These are phyloP conservation scores for Tarsius wallacei DNA, from an alignment of 2,797 vertebrate genomes.

Conservation along the genomic window DNA sequence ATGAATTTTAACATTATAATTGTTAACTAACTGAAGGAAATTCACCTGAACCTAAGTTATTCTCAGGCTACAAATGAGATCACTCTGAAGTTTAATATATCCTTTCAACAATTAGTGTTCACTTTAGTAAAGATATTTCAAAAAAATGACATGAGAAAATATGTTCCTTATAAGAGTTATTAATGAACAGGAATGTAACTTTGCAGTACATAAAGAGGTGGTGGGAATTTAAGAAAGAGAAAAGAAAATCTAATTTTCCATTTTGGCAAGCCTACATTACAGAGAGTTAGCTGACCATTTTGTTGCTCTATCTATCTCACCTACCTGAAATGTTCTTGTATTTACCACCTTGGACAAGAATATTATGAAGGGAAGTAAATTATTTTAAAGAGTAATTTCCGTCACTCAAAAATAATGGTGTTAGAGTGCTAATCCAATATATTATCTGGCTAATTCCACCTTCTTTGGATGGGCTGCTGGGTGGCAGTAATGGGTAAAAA, in stretches of 20 bases:
- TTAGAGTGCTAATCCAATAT: background rate
- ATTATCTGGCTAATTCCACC: background rate
- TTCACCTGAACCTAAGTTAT: background rate
- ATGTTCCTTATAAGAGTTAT: background rate
- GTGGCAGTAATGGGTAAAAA: background rate
- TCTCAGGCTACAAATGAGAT: conserved; percentile 5
- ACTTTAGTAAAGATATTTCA: conserved; percentile 35
- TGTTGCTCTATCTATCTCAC: background rate
- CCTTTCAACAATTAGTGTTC: conserved; percentile 36
- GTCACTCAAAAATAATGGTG: conserved; percentile 10
- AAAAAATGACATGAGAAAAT: conserved; percentile 35
- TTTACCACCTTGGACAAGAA: background rate
- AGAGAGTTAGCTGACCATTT: background rate
- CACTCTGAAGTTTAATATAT: background rate
- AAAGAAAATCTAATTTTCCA: conserved; percentile 44
- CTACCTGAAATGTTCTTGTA: background rate
- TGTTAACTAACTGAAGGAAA: conserved; percentile 53
- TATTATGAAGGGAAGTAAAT: background rate
- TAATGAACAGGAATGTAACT: background rate
- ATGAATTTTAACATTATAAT: conserved; percentile 44
- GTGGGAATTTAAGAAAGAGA: background rate
- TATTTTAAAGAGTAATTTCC: conserved; percentile 10
- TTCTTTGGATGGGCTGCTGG: background rate
- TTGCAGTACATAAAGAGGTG: background rate
- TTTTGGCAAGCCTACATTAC: background rate